A percentile compares a stretch with the other conserved stretches of the same genome.
phyloP scores from a whole-genome alignment of 2,888 invertebrate species.

The Baccha elongata region DNA sequence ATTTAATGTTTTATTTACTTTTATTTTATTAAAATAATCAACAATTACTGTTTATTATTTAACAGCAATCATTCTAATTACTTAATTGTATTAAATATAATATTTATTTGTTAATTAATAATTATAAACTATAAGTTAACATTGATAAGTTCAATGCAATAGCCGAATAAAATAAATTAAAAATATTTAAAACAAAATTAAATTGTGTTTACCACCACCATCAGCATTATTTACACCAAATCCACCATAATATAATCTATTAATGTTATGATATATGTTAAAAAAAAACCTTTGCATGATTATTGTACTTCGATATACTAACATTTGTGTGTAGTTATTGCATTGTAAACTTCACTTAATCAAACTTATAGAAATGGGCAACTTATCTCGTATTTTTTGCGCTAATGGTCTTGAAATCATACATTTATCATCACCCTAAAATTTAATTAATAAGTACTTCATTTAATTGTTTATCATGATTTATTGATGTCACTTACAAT shows the following conservation, averaged over 20 bases:
- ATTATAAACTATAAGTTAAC: not conserved
- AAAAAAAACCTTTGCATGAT: constrained; percentile 48
- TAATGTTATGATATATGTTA: not conserved
- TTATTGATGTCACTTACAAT: constrained; percentile 13
- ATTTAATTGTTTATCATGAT: constrained; percentile 7
- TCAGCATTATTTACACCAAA: constrained; percentile 10
- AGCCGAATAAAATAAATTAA: constrained; percentile 46
- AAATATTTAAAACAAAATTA: constrained; percentile 25
- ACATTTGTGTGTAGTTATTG: constrained; percentile 33
- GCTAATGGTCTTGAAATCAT: constrained; percentile 42
- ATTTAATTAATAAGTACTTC: not conserved
- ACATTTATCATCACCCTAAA: constrained; percentile 24
- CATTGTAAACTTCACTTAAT: constrained; percentile 38
- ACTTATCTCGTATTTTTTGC: constrained; percentile 64
- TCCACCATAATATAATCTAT: constrained; percentile 16
- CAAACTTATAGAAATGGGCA: constrained; percentile 70
- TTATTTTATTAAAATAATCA: constrained; percentile 49
- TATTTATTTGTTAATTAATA: constrained; percentile 34
- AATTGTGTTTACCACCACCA: constrained; percentile 22
- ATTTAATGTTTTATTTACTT: constrained; percentile 74
- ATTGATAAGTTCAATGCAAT: not conserved
- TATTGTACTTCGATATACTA: constrained; percentile 38
- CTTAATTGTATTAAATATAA: constrained; percentile 32
- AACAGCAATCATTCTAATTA: constrained; percentile 45
- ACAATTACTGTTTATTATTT: constrained; percentile 39